Evolutionary conservation across 2,113 vertebrate genomes (phyloP).

Genomic region (Syngnathus floridae): DNA sequence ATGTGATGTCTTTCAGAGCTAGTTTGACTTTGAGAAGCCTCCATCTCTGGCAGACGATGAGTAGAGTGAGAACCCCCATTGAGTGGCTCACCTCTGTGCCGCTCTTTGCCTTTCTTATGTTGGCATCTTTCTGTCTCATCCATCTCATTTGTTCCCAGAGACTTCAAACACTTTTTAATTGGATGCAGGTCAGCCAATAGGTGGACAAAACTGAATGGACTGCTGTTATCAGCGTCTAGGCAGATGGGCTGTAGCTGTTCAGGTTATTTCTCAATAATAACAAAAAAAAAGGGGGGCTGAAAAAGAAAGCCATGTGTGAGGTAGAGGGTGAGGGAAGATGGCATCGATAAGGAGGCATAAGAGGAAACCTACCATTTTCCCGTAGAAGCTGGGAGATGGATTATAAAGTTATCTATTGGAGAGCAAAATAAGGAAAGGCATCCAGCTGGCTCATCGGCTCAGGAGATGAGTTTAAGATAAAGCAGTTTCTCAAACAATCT

Average conservation of each 20-base stretch:
- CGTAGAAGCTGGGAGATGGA: constrained; percentile 32
- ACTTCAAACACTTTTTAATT: constrained; percentile 57
- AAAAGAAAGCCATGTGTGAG: constrained; percentile 32
- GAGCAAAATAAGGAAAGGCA: constrained; percentile 39
- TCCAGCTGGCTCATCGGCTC: neutral
- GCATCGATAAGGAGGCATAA: constrained; percentile 45
- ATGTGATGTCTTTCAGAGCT: constrained; percentile 11
- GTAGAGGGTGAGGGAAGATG: constrained; percentile 29
- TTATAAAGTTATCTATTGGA: constrained; percentile 49
- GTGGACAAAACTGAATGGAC: constrained; percentile 41
- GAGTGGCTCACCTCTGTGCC: constrained; percentile 21
- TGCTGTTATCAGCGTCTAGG: constrained; percentile 48
- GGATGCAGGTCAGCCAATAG: constrained; percentile 47
- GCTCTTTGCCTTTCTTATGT: constrained; percentile 23
- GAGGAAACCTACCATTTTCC: constrained; percentile 44
- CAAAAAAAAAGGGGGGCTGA: constrained; percentile 6
- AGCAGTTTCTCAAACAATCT: constrained; percentile 35
- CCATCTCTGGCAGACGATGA: constrained; percentile 5
- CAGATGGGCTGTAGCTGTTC: constrained; percentile 43
- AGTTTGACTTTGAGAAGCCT: constrained; percentile 25
- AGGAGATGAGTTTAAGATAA: constrained; percentile 64
- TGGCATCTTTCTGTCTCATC: constrained; percentile 30
- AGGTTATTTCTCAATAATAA: constrained; percentile 40
- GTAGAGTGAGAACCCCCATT: neutral
- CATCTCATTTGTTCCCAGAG: constrained; percentile 36